phyloP scores from a whole-genome alignment of 2,113 vertebrate genomes.

The Campylomormyrus tamandua region DNA sequence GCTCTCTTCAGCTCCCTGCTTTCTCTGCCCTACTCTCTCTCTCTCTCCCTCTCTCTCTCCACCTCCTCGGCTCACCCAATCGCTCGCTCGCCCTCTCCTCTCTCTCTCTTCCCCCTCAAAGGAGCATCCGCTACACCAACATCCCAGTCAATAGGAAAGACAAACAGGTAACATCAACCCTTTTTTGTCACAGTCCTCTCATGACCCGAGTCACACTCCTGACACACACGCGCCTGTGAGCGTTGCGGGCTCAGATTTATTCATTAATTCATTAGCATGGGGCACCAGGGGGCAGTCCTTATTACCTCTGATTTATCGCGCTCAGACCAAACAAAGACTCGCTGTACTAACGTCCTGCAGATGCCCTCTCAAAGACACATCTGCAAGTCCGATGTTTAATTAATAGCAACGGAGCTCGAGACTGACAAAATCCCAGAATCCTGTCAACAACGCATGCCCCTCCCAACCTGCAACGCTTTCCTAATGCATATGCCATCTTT shows the following conservation, averaged over 20 bases:
- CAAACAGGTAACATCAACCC: slow-evolving; percentile 23
- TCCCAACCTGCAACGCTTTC: not conserved
- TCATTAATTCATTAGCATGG: slow-evolving; percentile 63
- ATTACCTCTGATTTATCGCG: slow-evolving; percentile 59
- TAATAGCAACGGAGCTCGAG: not conserved
- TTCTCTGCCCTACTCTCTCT: slow-evolving; percentile 23
- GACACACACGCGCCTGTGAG: slow-evolving; percentile 34
- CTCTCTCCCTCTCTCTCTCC: slow-evolving; percentile 34
- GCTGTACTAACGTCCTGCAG: slow-evolving; percentile 34
- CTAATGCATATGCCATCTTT: not conserved
- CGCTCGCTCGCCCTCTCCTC: slow-evolving; percentile 25
- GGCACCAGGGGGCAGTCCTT: slow-evolving; percentile 47
- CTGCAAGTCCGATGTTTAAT: slow-evolving; percentile 14
- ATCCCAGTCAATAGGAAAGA: slow-evolving; percentile 7
- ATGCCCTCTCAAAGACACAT: slow-evolving; percentile 5
- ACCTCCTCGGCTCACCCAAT: slow-evolving; percentile 41
- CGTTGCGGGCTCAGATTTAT: slow-evolving; percentile 57
- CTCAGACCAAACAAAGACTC: slow-evolving; percentile 50
- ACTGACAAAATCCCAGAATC: not conserved
- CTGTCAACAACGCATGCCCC: not conserved
- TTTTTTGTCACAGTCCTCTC: slow-evolving; percentile 17
- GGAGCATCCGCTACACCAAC: slow-evolving; percentile 10
- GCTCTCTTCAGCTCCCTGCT: not conserved
- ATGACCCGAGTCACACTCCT: not conserved
- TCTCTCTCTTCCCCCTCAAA: slow-evolving; percentile 10